Evolutionary conservation across 2,113 vertebrate species (phyloP).

Genomic region (Chascanopsetta lugubris): DNA sequence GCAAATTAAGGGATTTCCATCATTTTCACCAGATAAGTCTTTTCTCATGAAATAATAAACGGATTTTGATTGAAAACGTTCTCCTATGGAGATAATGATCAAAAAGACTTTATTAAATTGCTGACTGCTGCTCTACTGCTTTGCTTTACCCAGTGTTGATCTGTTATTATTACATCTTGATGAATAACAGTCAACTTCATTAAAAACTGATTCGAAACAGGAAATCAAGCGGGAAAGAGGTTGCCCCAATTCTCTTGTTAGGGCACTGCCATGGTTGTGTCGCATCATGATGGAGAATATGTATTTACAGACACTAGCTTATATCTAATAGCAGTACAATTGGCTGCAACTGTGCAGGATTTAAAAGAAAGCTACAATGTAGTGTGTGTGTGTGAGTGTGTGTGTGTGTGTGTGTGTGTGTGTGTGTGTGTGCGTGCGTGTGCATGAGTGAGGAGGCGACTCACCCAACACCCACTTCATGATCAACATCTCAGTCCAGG

Average conservation of each 20-base stretch:
- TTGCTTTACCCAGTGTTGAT: no score
- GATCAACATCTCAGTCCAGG: slow-evolving; percentile 97
- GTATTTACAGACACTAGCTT: neutral
- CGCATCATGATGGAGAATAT: slow-evolving; percentile 17
- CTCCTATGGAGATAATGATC: no score
- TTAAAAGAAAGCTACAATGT: neutral
- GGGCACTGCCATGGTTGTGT: slow-evolving; percentile 21
- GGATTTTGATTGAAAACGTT: no score
- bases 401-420: no score
- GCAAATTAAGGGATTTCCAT: neutral
- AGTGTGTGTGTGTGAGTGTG: no score
- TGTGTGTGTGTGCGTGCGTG: neutral
- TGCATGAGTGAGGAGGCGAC: slow-evolving; percentile 36
- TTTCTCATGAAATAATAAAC: no score
- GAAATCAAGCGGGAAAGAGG: neutral
- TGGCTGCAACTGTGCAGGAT: slow-evolving; percentile 5
- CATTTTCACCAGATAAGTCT: no score
- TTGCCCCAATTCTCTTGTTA: neutral
- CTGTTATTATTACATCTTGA: no score
- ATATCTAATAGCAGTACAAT: slow-evolving; percentile 28
- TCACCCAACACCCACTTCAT: slow-evolving; percentile 99
- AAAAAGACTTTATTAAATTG: no score
- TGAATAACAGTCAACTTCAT: no score
- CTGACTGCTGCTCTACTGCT: no score
- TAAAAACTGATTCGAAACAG: neutral